Base-by-base conservation (phyloP, 2,888 invertebrate species). In the Eudemis profundana region DNA sequence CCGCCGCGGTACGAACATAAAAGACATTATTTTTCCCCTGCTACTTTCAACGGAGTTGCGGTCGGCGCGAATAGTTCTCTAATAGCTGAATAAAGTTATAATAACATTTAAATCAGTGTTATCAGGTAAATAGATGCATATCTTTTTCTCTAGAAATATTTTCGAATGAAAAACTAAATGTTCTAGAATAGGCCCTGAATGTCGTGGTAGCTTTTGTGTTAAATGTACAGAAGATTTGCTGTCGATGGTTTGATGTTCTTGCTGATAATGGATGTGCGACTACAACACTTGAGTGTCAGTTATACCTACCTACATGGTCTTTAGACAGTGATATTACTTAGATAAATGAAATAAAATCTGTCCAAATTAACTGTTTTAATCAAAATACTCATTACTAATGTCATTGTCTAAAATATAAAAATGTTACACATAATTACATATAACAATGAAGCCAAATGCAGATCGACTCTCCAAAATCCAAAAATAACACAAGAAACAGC, bases 111-210 rank as follows among this genome's bases (percentile, higher is more conserved):
- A 73, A 78, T 80, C 76, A 85, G 84, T 87, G 85, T 89, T 89
- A 89, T 87, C 89, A 87, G 81, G 78, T 87, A 85, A 84, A 89
- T 91, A 91, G 91, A 90, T 87, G 91, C 91, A 92, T 92, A 92
- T 92, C 91, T 84, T 90, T 90, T 89, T 88, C 87, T 89, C 86
- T 92, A 92, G 90, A 83, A 80, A 84, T 90, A 89, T 89, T 91
- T 90, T 90, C 85, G 76, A 88, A 85, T 83, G 82, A 76, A 84
- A 87, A 78, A 81, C 75, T 82, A 83, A 86, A 86, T 84, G 89
- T 89, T 84, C 83, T 89, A 88, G 88, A 72, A 69, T 91, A 90
- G 89, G 82, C 83, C 82, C 72, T 90, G 62, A 85, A 80, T 91
- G 91, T 92, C 89, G 90, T 91, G 86, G 83, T 90, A 90, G 89